Evolutionary conservation across 2,113 vertebrate species (phyloP), one percentile per base, ranked within the genome.

Genomic region (Tringa solitaria): DNA sequence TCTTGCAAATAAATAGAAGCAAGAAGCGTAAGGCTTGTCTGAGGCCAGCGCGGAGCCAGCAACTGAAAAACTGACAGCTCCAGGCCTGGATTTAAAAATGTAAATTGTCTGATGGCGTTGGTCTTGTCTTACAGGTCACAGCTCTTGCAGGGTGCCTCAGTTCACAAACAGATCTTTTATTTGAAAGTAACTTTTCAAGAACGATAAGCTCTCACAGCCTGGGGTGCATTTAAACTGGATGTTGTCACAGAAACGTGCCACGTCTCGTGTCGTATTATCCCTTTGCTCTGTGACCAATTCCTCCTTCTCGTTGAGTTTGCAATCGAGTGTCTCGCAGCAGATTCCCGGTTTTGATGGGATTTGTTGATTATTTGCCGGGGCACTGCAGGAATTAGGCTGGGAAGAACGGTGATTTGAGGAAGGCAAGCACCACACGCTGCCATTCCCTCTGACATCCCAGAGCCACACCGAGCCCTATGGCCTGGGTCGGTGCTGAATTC

Each of bases 401-500:
- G 53, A 35, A 10, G 82, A 39, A 16, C 1, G 1, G 32, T 23
- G 88, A 18, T 56, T 50, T 70, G 0, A 24, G 48, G n/a, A 67
- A 30, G 33, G 33, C 3, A 17, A n/a, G 46, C 37, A 7, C 46
- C 46, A 6, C 77, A 26, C 30, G 28, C 68, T 18, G 68, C 4
- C 1, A 0, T 48, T 48, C 69, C 46, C 51, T 50, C n/a, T 0
- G 10, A 14, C 39, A 12, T 32, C 76, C 18, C 10, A 6, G 35
- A 30, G 84, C 46, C 48, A 1, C 3, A 9, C n/a, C 41, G 8
- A 37, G 64, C 46, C 51, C 11, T 8, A 2, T 0, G 1, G 9
- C 0, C 12, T 3, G 24, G 33, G 11, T 7, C 11, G 28, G 30
- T 20, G 43, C 48, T 6, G 13, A 51, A 24, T 9, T 27, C 50